A percentile compares a stretch with the other conserved stretches of the same genome.
Evolutionary conservation across 2,797 vertebrate genomes (phyloP).

Genomic region (Poliocrania exsul): DNA sequence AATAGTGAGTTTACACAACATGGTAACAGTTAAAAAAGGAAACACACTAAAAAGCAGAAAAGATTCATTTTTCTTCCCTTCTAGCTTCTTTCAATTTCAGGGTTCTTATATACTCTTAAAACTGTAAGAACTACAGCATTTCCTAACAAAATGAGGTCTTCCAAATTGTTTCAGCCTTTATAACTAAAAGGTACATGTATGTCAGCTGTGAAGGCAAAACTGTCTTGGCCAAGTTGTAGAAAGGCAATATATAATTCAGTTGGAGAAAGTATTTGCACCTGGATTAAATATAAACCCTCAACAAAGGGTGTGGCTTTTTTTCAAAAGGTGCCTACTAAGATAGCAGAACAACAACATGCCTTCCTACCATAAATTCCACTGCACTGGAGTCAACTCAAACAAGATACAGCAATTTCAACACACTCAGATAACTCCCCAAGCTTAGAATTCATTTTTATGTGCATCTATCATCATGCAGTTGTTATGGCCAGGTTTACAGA

Average conservation of each 20-base stretch:
- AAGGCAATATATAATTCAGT: neutral
- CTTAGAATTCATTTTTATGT: neutral
- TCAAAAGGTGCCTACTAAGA: neutral
- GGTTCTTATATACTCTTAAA: neutral
- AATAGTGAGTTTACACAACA: neutral
- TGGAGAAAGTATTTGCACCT: neutral
- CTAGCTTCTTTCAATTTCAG: neutral
- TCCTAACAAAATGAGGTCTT: neutral
- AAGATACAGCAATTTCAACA: neutral
- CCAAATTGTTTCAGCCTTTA: neutral
- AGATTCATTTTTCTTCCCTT: neutral
- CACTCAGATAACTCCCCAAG: neutral
- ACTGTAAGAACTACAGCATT: neutral
- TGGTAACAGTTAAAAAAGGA: neutral
- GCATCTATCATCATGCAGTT: neutral
- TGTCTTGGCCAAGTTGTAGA: neutral
- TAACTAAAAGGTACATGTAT: neutral
- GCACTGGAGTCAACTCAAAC: neutral
- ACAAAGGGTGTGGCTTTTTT: neutral
- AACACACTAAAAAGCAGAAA: neutral
- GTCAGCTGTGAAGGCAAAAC: neutral
- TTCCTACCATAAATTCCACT: neutral
- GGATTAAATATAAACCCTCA: constrained; percentile 34
- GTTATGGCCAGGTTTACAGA: neutral
- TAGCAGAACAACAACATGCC: neutral